phyloP scores from a whole-genome alignment of 2,797 vertebrate genomes.

The Austrolebias charrua region DNA sequence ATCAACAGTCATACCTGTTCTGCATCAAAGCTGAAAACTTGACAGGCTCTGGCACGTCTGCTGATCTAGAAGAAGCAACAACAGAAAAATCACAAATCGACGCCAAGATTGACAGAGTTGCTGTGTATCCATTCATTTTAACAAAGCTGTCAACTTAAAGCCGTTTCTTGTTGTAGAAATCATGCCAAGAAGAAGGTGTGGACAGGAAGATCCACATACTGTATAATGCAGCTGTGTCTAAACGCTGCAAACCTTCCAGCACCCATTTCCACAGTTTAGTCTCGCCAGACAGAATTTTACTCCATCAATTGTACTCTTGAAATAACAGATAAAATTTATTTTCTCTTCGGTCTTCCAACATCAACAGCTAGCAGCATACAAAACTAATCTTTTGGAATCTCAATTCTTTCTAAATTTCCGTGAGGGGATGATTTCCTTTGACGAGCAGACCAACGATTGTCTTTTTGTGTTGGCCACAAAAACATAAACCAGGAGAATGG shows the following conservation, averaged over 20 bases:
- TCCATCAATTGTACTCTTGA: constrained; percentile 53
- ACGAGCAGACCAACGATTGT: constrained; percentile 55
- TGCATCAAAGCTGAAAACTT: constrained; percentile 84
- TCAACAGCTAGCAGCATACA: constrained; percentile 29
- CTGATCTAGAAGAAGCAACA: constrained; percentile 63
- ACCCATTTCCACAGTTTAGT: constrained; percentile 51
- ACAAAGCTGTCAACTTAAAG: neutral
- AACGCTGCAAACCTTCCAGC: constrained; percentile 20
- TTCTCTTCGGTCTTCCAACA: constrained; percentile 46
- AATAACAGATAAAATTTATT: constrained; percentile 58
- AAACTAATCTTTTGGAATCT: constrained; percentile 47
- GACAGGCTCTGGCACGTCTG: constrained; percentile 58
- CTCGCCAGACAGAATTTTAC: constrained; percentile 42
- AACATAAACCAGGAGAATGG: constrained; percentile 48
- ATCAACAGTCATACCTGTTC: constrained; percentile 71
- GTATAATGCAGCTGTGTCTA: neutral
- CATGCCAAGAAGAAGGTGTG: constrained; percentile 1
- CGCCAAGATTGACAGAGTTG: neutral
- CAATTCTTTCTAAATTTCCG: constrained; percentile 4
- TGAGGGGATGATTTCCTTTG: constrained; percentile 57
- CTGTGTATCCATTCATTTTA: neutral
- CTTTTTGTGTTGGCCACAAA: constrained; percentile 53
- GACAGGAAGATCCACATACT: constrained; percentile 16
- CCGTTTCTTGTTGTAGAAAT: neutral
- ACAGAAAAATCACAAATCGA: constrained; percentile 15